Evolutionary conservation across 2,888 invertebrate genomes (phyloP).

Genomic region (Congeria kusceri): DNA sequence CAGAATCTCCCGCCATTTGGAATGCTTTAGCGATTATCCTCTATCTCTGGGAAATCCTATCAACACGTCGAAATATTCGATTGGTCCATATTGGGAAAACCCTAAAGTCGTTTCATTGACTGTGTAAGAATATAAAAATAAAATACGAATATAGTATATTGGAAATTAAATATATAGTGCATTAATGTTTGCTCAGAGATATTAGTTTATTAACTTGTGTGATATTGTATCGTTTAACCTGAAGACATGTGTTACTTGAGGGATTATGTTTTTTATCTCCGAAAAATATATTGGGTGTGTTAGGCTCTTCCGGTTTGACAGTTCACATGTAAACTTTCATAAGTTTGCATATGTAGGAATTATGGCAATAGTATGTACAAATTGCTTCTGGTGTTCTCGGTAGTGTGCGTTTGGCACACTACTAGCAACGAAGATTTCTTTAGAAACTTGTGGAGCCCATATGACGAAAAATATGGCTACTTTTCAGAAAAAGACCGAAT

Average conservation of each 20-base stretch:
- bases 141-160: too few relatives aligned
- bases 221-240: too few relatives aligned
- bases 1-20: conserved; percentile 41
- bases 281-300: conserved; percentile 33
- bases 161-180: too few relatives aligned
- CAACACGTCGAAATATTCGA: conserved; percentile 31
- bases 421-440: conserved; percentile 61
- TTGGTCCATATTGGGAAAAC: conserved; percentile 19
- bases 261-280: conserved; percentile 10
- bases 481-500: conserved; percentile 82
- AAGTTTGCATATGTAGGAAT: conserved; percentile 16
- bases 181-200: too few relatives aligned
- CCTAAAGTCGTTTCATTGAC: neutral
- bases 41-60: conserved; percentile 15
- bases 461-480: conserved; percentile 80
- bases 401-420: conserved; percentile 52
- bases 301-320: conserved; percentile 62
- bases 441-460: conserved; percentile 67
- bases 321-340: conserved; percentile 9
- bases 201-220: too few relatives aligned
- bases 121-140: too few relatives aligned
- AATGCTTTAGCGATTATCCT: neutral
- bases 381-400: conserved; percentile 35
- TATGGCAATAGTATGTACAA: conserved; percentile 62
- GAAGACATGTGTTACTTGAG: neutral